A percentile compares a stretch with the other conserved stretches of the same genome.
Evolutionary conservation across 2,888 invertebrate species (phyloP).

Genomic region (Heteromurus nitidus): DNA sequence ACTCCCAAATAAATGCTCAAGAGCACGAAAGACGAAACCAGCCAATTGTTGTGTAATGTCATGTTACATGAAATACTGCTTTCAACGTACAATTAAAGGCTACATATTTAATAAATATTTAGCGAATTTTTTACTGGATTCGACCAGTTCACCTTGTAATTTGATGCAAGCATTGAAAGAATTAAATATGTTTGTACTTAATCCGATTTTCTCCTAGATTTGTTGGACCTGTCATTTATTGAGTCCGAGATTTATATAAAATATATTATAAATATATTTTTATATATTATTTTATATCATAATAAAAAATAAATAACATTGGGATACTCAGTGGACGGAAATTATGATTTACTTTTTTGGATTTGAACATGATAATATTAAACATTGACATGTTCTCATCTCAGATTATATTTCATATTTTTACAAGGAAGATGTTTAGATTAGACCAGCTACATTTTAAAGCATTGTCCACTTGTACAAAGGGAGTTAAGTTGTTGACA

Average conservation of each 20-base stretch:
- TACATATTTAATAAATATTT: not conserved
- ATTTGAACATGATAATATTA: not conserved
- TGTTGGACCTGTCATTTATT: not conserved
- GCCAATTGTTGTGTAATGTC: no score
- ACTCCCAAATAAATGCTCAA: not conserved
- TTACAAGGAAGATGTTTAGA: no score
- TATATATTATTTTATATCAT: no score
- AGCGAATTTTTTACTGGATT: not conserved
- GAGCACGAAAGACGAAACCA: not conserved
- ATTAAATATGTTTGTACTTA: no score
- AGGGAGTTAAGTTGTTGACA: constrained; percentile 38
- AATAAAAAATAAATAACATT: no score
- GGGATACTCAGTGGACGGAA: not conserved
- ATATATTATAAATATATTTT: no score
- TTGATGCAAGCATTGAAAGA: no score
- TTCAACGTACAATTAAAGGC: not conserved
- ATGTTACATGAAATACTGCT: not conserved
- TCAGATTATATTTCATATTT: no score
- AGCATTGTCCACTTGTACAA: not conserved
- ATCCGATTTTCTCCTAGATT: constrained; percentile 16
- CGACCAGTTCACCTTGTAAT: no score
- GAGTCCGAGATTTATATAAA: no score
- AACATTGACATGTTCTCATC: not conserved
- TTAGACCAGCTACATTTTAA: constrained; percentile 26
- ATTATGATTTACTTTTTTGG: not conserved